Conservation (phyloP, 2,888 invertebrate species). For the Spatulosminthurus flaviceps region DNA sequence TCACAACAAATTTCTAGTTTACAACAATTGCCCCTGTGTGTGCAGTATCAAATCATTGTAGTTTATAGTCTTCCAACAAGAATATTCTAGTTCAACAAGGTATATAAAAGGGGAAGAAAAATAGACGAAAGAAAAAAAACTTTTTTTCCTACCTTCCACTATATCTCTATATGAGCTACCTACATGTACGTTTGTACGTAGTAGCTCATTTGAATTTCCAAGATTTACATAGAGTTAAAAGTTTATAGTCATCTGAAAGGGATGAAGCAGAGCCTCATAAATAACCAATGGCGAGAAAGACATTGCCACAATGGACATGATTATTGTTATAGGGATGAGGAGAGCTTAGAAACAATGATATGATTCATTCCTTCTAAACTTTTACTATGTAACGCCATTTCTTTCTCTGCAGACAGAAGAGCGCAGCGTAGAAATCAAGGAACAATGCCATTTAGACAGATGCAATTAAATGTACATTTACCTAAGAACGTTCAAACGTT, state of each 20-base stretch:
- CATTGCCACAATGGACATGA: slow-evolving; percentile 33
- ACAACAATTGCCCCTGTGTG: too few species aligned
- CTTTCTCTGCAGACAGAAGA: too few species aligned
- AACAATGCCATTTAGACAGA: slow-evolving; percentile 40
- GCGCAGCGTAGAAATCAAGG: slow-evolving; percentile 19
- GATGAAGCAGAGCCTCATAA: slow-evolving; percentile 18
- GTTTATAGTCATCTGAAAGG: slow-evolving; percentile 10
- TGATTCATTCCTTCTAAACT: slow-evolving; percentile 25
- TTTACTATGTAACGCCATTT: too few species aligned
- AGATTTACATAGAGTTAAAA: not conserved
- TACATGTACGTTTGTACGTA: not conserved
- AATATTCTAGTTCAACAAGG: slow-evolving; percentile 18
- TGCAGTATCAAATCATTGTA: not conserved
- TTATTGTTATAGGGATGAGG: slow-evolving; percentile 25
- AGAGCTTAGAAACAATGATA: slow-evolving; percentile 29
- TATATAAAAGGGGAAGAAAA: not conserved
- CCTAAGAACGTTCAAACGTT: slow-evolving; percentile 23
- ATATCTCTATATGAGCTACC: not conserved
- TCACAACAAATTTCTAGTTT: too few species aligned
- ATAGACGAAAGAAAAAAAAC: not conserved
- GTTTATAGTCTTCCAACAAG: slow-evolving; percentile 13
- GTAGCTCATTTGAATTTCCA: not conserved
- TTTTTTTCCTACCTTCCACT: not conserved
- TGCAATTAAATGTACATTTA: slow-evolving; percentile 49
- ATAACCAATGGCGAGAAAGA: slow-evolving; percentile 28